phyloP scores from a whole-genome alignment of 1,140 invertebrate species.

The Steinernema feltiae region DNA sequence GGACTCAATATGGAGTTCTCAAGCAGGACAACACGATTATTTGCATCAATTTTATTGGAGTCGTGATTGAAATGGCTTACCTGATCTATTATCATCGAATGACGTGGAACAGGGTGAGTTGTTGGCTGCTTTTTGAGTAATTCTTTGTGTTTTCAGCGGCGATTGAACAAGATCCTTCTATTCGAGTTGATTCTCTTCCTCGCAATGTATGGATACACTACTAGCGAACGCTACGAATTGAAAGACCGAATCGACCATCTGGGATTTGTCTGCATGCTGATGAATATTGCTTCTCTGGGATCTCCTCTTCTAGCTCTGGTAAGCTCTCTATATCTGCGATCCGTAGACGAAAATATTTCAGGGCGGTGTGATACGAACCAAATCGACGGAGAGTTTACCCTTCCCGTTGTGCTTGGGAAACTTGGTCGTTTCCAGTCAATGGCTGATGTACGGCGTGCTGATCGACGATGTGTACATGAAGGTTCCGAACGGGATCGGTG shows the following conservation, averaged over 20 bases:
- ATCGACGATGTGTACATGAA: slow-evolving; percentile 57
- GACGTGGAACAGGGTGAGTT: slow-evolving; percentile 46
- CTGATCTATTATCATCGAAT: slow-evolving; percentile 50
- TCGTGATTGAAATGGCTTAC: slow-evolving; percentile 47
- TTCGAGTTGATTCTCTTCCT: slow-evolving; percentile 30
- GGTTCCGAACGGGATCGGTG: slow-evolving; percentile 51
- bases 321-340: not conserved
- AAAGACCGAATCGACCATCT: slow-evolving; percentile 45
- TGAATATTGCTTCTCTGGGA: slow-evolving; percentile 47
- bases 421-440: slow-evolving; percentile 50
- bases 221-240: slow-evolving; percentile 14
- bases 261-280: slow-evolving; percentile 51
- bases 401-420: slow-evolving; percentile 52
- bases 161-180: slow-evolving; percentile 37
- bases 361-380: slow-evolving; percentile 47
- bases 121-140: slow-evolving; percentile 10
- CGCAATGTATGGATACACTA: slow-evolving; percentile 21
- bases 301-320: slow-evolving; percentile 47
- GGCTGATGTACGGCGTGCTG: slow-evolving; percentile 52
- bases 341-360: slow-evolving; percentile 20
- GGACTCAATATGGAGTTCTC: slow-evolving; percentile 48
- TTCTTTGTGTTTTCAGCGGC: slow-evolving; percentile 45
- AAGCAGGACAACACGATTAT: slow-evolving; percentile 43
- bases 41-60: slow-evolving; percentile 48
- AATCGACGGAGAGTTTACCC: slow-evolving; percentile 50